These are phyloP conservation scores for Sabellastarte sp. DNA, from an alignment of 2,888 invertebrate species.

Conservation along the genomic window DNA sequence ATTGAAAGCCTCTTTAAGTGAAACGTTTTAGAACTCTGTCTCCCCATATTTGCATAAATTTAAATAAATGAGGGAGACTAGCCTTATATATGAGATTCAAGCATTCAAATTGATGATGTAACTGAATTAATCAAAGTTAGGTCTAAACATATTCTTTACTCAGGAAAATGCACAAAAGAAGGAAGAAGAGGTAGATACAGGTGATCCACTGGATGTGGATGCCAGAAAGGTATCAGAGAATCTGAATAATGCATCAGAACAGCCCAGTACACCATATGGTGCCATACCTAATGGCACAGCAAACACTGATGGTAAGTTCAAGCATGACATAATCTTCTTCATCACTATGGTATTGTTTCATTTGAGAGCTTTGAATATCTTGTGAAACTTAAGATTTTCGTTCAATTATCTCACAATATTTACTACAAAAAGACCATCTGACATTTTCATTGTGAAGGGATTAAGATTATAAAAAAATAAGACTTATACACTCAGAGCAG, in stretches of 20 bases:
- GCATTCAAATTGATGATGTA: neutral
- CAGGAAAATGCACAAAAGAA: conserved; percentile 21
- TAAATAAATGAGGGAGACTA: too few relatives aligned
- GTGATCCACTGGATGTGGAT: conserved; percentile 41
- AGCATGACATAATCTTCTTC: too few relatives aligned
- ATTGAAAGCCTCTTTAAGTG: too few relatives aligned
- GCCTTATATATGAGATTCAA: too few relatives aligned
- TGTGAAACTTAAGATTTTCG: too few relatives aligned
- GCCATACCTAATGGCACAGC: conserved; percentile 46
- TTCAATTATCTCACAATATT: too few relatives aligned
- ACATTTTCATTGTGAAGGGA: too few relatives aligned
- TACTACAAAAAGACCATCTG: too few relatives aligned
- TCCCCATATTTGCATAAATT: too few relatives aligned
- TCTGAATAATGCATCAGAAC: conserved; percentile 16
- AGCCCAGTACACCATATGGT: conserved; percentile 40
- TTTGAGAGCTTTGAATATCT: neutral
- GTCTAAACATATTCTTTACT: neutral
- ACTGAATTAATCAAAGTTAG: neutral
- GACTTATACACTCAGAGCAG: too few relatives aligned
- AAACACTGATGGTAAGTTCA: conserved; percentile 17
- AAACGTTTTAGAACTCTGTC: too few relatives aligned
- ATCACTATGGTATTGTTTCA: neutral
- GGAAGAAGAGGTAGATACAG: conserved; percentile 19
- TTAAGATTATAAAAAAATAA: too few relatives aligned
- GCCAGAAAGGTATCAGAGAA: conserved; percentile 26